Conservation (phyloP, 2,113 vertebrate species). For the Bos indicus region DNA sequence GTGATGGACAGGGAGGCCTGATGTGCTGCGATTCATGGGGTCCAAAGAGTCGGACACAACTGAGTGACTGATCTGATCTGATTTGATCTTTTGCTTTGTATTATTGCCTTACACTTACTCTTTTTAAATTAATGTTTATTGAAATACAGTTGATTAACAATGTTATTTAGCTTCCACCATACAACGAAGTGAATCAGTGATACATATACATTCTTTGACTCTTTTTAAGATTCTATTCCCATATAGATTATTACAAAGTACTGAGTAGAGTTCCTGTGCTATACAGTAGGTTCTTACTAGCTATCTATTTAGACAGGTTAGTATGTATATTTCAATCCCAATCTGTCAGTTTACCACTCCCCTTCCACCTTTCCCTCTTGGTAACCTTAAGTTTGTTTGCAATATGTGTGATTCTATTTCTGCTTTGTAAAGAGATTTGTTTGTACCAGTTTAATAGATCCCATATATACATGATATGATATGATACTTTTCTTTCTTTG, state of each 20-base stretch:
- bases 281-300: not conserved
- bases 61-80: too few relatives aligned
- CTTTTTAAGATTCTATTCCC: not conserved
- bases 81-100: not conserved
- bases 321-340: not conserved
- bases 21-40: too few relatives aligned
- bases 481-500: not conserved
- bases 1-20: too few relatives aligned
- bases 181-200: not conserved
- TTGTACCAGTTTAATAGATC: not conserved
- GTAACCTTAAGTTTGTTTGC: not conserved
- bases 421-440: not conserved
- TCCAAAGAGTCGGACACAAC: too few relatives aligned
- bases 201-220: not conserved
- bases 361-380: not conserved
- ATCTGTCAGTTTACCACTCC: not conserved
- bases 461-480: not conserved
- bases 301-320: not conserved
- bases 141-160: not conserved
- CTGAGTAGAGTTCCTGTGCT: not conserved
- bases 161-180: not conserved
- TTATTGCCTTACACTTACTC: not conserved
- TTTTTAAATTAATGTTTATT: not conserved
- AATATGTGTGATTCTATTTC: not conserved
- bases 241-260: not conserved